These are phyloP conservation scores for Phylloscopus whistleri DNA, from an alignment of 2,113 vertebrate species.

Conservation along the genomic window DNA sequence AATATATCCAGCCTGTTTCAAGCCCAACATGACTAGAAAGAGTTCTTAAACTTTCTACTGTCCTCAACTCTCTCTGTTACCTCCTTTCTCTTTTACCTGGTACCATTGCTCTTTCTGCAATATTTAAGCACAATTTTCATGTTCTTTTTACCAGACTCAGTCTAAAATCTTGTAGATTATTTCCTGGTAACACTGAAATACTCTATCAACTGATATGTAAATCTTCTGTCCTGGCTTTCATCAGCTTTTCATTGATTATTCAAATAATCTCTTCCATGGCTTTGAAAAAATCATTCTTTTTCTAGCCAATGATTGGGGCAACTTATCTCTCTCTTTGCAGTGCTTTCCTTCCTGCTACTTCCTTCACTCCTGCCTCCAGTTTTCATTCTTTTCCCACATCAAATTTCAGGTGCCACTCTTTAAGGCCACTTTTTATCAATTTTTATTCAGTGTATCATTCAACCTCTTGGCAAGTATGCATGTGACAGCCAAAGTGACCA, in stretches of 20 bases:
- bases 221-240: background rate
- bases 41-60: background rate
- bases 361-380: background rate
- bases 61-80: background rate
- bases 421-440: background rate
- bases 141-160: background rate
- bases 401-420: background rate
- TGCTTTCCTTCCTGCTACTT: background rate
- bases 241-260: background rate
- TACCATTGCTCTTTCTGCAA: background rate
- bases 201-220: background rate
- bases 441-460: background rate
- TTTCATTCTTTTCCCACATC: background rate
- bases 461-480: background rate
- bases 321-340: background rate
- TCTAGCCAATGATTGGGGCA: background rate
- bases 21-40: background rate
- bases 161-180: background rate
- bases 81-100: background rate
- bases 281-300: background rate
- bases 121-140: background rate
- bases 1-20: background rate
- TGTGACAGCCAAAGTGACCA: background rate
- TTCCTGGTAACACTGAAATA: background rate
- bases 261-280: background rate